Conservation (phyloP, 2,113 vertebrate species). For the Spermophilus dauricus region DNA sequence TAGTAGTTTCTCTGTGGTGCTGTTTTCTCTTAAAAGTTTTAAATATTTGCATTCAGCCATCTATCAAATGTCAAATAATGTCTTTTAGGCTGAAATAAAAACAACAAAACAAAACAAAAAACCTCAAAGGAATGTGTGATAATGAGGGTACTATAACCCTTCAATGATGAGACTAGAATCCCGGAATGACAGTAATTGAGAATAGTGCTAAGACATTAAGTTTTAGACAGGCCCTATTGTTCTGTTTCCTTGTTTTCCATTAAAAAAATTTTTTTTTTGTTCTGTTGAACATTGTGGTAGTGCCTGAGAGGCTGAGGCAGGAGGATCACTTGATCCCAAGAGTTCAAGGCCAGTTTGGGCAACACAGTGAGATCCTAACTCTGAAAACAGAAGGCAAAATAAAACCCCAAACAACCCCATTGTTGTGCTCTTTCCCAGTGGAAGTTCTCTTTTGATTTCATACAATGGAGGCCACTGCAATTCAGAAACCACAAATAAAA, state of each 20-base stretch:
- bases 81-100: no score
- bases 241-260: not conserved
- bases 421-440: not conserved
- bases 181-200: not conserved
- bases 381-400: not conserved
- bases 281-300: not conserved
- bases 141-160: not conserved
- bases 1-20: not conserved
- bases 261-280: not conserved
- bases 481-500: not conserved
- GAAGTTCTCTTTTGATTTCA: no score
- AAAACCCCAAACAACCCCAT: not conserved
- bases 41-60: not conserved
- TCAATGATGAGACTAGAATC: not conserved
- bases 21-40: not conserved
- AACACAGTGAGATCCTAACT: no score
- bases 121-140: not conserved
- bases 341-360: not conserved
- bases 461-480: not conserved
- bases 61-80: not conserved
- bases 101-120: not conserved
- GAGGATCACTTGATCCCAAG: not conserved
- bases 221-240: not conserved
- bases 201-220: no score
- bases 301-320: not conserved